These are phyloP conservation scores for Halcyon malimbica DNA, from an alignment of 2,113 vertebrate species.

Conservation along the genomic window DNA sequence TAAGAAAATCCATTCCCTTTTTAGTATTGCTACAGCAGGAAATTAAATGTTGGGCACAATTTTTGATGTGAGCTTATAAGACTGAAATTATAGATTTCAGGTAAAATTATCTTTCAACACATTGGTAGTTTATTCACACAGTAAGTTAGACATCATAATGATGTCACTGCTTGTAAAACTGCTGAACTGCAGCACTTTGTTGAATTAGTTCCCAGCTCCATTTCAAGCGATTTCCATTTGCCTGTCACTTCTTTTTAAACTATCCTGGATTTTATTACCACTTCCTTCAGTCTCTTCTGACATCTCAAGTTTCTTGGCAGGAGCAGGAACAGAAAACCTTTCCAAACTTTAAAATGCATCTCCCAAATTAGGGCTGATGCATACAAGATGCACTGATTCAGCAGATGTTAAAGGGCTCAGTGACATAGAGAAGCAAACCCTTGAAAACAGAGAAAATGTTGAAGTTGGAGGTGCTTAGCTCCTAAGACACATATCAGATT, in stretches of 20 bases:
- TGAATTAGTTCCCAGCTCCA: neutral
- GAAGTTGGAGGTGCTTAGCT: fast-evolving
- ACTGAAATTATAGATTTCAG: neutral
- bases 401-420: neutral
- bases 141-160: neutral
- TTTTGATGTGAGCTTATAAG: neutral
- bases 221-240: neutral
- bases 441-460: neutral
- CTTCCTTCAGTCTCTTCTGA: neutral
- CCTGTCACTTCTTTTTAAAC: neutral
- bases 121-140: neutral
- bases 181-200: neutral
- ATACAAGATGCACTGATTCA: neutral
- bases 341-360: neutral
- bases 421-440: neutral
- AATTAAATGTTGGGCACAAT: neutral
- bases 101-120: neutral
- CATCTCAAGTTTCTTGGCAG: neutral
- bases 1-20: neutral
- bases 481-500: neutral
- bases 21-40: neutral
- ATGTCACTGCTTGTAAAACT: neutral
- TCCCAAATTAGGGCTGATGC: neutral
- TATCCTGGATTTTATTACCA: neutral
- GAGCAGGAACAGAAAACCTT: neutral